Percentiles rank a stretch among this genome's conserved stretches.
phyloP scores from a whole-genome alignment of 2,113 vertebrate genomes.

The Spheniscus mendiculus region DNA sequence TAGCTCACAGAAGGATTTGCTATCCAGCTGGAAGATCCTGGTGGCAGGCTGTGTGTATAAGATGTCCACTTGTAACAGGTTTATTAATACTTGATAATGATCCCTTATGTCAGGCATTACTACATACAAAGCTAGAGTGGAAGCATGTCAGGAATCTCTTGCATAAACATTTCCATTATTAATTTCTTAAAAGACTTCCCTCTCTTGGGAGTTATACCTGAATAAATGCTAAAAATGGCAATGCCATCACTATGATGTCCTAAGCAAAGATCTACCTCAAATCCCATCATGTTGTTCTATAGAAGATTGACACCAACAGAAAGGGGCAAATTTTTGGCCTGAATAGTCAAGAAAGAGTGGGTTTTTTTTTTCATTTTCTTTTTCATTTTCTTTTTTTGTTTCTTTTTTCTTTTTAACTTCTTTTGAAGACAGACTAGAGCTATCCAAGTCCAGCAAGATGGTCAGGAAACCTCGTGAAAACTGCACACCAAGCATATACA shows the following conservation, averaged over 20 bases:
- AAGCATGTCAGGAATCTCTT: neutral
- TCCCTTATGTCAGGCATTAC: neutral
- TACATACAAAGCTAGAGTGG: neutral
- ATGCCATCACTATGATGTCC: neutral
- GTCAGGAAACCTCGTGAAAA: neutral
- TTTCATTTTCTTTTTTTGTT: neutral
- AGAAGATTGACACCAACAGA: neutral
- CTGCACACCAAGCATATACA: neutral
- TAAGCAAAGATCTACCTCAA: neutral
- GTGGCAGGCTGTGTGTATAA: neutral
- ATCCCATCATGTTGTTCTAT: fast-evolving
- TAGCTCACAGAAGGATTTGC: neutral
- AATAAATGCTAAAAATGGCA: neutral
- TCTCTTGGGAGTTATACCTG: neutral
- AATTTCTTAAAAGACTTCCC: neutral
- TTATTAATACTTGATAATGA: neutral
- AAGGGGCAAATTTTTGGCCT: neutral
- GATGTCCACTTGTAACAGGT: neutral
- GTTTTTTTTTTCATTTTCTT: fast-evolving
- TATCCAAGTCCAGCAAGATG: neutral
- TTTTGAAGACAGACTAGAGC: neutral
- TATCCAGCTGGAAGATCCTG: neutral
- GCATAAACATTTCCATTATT: neutral
- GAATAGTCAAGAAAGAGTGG: neutral
- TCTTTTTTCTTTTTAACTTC: neutral